Base-by-base conservation (phyloP, 1,140 invertebrate species). In the Triops longicaudatus region DNA sequence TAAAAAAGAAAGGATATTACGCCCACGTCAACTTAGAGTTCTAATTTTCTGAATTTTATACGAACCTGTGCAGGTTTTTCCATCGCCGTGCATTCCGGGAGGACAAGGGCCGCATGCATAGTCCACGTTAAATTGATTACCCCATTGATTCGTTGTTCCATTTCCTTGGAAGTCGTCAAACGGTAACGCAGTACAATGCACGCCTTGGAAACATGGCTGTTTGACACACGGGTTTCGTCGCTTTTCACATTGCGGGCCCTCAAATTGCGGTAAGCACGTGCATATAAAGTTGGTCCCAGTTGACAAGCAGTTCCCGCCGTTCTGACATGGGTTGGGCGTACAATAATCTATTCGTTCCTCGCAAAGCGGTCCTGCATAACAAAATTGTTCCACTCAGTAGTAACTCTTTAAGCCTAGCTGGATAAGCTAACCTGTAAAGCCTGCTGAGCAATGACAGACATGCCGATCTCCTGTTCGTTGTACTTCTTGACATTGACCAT, bases 81-180 rank as follows among this genome's bases (percentile, higher is more conserved):
- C 78, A 78, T 79, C 75, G 12, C 78, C 78, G 27, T 74, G 41
- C 73, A 50, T 78, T 26, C 78, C 78, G 14, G 12, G 41, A 10
- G 76, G 76, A 44, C 78, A 79, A 41, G 72, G 14, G 14, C 78
- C 78, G 74, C 78, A 79, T 11, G 44, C 78, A 78, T 41, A 77
- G 78, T 50, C 74, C 27, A 44, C 41, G 41, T 74, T 41, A 50
- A 42, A 78, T 74, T 74, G 72, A 17, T 17, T 72, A 27, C 37
- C 50, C n/a, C 11, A 50, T 37, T 41, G 42, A 50, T 27, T 72
- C 26, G 63, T 44, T 14, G 26, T 27, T n/a, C 73, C 43, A 17
- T 31, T 77, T 50, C 50, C 43, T 1, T 26, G 28, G 11, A 63
- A 78, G 76, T 44, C 77, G 44, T 63, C 27, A 50, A 27, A 43